These are phyloP conservation scores for Drosophila yooni DNA, from an alignment of 2,888 invertebrate genomes.

Conservation along the genomic window DNA sequence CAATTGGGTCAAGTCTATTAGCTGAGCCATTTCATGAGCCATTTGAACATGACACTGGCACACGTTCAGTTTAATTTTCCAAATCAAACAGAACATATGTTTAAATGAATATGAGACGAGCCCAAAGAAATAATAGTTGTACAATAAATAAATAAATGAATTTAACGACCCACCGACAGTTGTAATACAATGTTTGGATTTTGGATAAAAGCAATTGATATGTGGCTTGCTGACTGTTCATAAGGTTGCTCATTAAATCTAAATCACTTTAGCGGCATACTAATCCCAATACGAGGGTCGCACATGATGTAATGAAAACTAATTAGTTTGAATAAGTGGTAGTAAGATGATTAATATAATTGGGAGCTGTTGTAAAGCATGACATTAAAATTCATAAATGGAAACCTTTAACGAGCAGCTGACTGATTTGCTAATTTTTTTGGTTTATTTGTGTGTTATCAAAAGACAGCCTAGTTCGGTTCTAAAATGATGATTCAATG, in stretches of 20 bases:
- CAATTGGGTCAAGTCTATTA: slow-evolving; percentile 67
- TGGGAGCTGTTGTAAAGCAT: not conserved
- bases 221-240: slow-evolving; percentile 33
- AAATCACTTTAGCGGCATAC: slow-evolving; percentile 41
- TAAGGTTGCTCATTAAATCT: slow-evolving; percentile 53
- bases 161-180: not conserved
- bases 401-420: slow-evolving; percentile 14
- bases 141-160: slow-evolving; percentile 30
- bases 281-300: slow-evolving; percentile 36
- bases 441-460: not conserved
- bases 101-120: slow-evolving; percentile 5
- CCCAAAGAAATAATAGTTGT: slow-evolving; percentile 23
- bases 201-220: slow-evolving; percentile 49
- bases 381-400: slow-evolving; percentile 35
- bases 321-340: not conserved
- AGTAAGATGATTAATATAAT: not conserved
- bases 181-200: slow-evolving; percentile 42
- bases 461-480: slow-evolving; percentile 11
- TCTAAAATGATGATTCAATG: slow-evolving; percentile 24
- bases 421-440: slow-evolving; percentile 29
- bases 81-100: slow-evolving; percentile 44
- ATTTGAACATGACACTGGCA: slow-evolving; percentile 61
- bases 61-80: slow-evolving; percentile 20
- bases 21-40: slow-evolving; percentile 21
- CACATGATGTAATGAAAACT: not conserved